Conservation (phyloP, 2,113 vertebrate genomes). For the Polyodon spathula region DNA sequence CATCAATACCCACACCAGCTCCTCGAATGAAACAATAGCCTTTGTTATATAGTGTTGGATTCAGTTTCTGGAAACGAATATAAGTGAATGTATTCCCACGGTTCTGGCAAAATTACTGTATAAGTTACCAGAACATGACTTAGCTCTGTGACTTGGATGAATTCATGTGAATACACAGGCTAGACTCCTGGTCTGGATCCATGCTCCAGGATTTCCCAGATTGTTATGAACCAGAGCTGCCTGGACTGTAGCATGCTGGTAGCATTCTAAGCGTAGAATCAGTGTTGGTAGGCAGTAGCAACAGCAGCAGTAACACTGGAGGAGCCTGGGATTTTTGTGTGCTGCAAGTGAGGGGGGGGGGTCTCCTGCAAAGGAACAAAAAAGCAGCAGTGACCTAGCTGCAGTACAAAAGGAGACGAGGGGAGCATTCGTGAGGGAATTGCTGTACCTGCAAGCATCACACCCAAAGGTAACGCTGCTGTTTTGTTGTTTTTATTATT, state of each 20-base stretch:
- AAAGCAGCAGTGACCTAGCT: not conserved
- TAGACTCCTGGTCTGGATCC: constrained; percentile 27
- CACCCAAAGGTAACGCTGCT: no score
- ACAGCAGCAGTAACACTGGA: not conserved
- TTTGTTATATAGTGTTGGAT: no score
- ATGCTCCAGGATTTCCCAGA: constrained; percentile 24
- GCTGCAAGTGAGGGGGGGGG: constrained; percentile 2
- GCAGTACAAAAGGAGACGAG: not conserved
- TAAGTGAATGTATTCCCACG: no score
- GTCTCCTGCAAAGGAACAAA: constrained; percentile 8
- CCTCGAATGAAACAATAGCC: no score
- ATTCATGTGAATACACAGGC: no score
- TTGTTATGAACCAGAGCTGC: constrained; percentile 9
- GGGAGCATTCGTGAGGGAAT: not conserved
- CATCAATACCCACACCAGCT: no score
- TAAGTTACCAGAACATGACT: no score
- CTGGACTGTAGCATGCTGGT: constrained; percentile 9
- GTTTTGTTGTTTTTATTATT: no score
- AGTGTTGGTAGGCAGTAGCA: constrained; percentile 1
- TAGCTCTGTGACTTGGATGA: no score
- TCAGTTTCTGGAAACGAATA: no score
- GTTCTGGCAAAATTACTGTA: no score
- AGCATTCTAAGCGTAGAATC: constrained; percentile 18
- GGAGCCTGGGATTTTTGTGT: constrained; percentile 4
- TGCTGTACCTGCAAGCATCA: not conserved